Evolutionary conservation across 2,888 invertebrate genomes (phyloP).

Genomic region (Orchesella flavescens): DNA sequence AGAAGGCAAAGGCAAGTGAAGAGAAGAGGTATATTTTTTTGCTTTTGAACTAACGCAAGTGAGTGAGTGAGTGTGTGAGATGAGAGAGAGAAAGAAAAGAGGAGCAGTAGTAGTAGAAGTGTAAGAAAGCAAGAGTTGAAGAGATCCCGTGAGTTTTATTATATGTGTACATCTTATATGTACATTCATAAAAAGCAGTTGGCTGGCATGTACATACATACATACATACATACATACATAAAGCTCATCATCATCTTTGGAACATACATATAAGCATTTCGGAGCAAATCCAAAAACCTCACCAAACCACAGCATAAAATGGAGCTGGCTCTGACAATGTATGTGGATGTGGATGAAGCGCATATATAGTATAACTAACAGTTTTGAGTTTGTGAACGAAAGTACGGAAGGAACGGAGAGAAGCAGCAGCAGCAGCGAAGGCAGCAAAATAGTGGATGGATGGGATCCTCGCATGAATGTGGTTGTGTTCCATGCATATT

Average conservation of each 20-base stretch:
- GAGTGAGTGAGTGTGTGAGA: neutral
- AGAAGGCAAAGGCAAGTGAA: constrained; percentile 7
- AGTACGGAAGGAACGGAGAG: constrained; percentile 43
- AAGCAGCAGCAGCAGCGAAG: neutral
- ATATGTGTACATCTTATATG: neutral
- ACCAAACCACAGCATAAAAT: constrained; percentile 26
- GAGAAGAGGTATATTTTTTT: constrained; percentile 8
- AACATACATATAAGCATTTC: neutral
- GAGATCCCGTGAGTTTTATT: constrained; percentile 57
- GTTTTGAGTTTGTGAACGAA: constrained; percentile 49
- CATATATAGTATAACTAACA: neutral
- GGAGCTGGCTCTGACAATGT: neutral
- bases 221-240: neutral
- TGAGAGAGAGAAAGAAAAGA: neutral
- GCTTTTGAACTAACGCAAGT: neutral
- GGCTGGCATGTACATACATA: neutral
- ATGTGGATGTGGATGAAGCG: constrained; percentile 23
- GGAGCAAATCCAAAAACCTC: too few species aligned
- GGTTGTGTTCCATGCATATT: constrained; percentile 53
- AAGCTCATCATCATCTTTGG: too few species aligned
- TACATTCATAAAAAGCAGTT: neutral
- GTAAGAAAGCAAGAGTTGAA: constrained; percentile 48
- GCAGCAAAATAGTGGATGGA: neutral
- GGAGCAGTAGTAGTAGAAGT: constrained; percentile 23
- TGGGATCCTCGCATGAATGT: constrained; percentile 43